Percentiles rank a stretch among this genome's conserved stretches.
phyloP scores from a whole-genome alignment of 2,888 invertebrate species.

The Tenthredo distinguenda region DNA sequence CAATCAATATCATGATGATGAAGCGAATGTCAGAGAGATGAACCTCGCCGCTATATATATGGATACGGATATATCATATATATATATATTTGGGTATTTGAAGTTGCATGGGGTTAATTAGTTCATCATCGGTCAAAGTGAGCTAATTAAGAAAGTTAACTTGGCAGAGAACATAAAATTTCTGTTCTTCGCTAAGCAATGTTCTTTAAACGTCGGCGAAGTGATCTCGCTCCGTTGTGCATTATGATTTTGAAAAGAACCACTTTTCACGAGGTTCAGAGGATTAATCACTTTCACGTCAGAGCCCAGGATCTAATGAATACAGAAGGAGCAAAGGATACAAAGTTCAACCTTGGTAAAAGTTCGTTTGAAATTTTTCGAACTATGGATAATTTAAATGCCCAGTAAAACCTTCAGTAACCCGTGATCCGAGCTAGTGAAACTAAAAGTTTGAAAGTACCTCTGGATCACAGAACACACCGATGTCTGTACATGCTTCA shows the following conservation, averaged over 20 bases:
- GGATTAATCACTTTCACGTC: constrained; percentile 4
- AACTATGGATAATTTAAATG: background rate
- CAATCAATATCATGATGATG: constrained; percentile 14
- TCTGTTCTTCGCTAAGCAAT: background rate
- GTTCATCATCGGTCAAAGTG: background rate
- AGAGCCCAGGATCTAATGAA: background rate
- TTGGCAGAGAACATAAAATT: background rate
- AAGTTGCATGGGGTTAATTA: constrained; percentile 10
- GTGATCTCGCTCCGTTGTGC: background rate
- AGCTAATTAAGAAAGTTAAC: background rate
- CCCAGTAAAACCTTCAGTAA: background rate
- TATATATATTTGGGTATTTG: background rate
- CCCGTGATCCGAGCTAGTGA: background rate
- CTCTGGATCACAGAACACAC: background rate
- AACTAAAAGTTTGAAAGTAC: background rate
- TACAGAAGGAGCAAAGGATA: background rate
- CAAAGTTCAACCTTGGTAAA: background rate
- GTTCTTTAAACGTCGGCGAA: background rate
- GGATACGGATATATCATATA: too few species aligned
- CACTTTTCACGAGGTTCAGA: background rate
- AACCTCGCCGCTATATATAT: background rate
- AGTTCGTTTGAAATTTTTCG: background rate
- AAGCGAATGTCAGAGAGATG: background rate
- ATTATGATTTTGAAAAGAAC: constrained; percentile 16
- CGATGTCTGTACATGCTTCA: background rate